These are phyloP conservation scores for Tetrapedia diversipes DNA, from an alignment of 2,888 invertebrate genomes.

Conservation along the genomic window DNA sequence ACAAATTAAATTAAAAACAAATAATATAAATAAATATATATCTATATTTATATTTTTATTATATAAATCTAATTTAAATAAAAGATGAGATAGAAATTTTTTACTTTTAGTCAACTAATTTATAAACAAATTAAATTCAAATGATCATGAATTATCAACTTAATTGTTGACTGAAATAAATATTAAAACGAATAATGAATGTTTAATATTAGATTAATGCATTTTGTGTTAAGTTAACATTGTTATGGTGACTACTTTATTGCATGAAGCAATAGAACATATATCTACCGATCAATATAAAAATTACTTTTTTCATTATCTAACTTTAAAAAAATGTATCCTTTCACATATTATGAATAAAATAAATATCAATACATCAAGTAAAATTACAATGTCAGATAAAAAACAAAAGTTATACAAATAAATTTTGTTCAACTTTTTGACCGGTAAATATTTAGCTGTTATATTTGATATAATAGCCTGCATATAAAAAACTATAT, in stretches of 20 bases:
- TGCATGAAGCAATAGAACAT: slow-evolving; percentile 49
- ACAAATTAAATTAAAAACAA: neutral
- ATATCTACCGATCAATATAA: slow-evolving; percentile 59
- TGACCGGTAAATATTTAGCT: slow-evolving; percentile 62
- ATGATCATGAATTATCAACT: slow-evolving; percentile 5
- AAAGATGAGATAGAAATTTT: slow-evolving; percentile 45
- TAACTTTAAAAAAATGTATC: neutral
- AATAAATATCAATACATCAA: slow-evolving; percentile 5
- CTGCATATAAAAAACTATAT: slow-evolving; percentile 63
- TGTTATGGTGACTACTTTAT: slow-evolving; percentile 77
- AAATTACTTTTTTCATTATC: neutral
- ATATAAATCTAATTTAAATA: slow-evolving; percentile 45
- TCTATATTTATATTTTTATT: too few species aligned
- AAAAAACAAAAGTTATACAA: neutral
- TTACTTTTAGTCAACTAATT: slow-evolving; percentile 37
- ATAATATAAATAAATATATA: too few species aligned
- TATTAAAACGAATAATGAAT: slow-evolving; percentile 8
- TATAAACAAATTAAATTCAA: slow-evolving; percentile 6
- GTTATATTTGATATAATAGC: slow-evolving; percentile 59
- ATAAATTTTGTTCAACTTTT: slow-evolving; percentile 10
- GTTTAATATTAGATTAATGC: slow-evolving; percentile 47
- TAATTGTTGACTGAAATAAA: slow-evolving; percentile 11
- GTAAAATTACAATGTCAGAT: neutral
- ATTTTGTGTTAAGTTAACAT: slow-evolving; percentile 78
- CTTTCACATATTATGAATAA: neutral